Base-by-base conservation (phyloP, 1,140 invertebrate genomes). In the Drosophila takahashii region DNA sequence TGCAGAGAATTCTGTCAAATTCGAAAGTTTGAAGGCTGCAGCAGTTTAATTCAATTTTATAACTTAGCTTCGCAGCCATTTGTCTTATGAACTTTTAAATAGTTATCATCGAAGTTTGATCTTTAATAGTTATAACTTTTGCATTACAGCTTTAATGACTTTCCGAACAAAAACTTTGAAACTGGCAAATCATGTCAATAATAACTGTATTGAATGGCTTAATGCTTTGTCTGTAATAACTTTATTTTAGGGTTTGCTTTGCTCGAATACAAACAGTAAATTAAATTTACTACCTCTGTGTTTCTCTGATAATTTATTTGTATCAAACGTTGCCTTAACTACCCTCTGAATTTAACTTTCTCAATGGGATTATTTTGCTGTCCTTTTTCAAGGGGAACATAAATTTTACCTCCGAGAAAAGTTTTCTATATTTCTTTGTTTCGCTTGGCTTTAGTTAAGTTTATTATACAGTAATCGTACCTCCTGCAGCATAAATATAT, bases 401-500 rank as follows among this genome's bases (percentile, higher is more conserved):
- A 54, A 45, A 69, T 56, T 69, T 54, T 32, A 32, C 16, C 10
- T 37, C 11, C 39, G 37, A 32, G 62, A 15, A 57, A 69, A 57
- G 62, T 70, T 71, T 48, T 16, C 29, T 6, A 9, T n/a, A 29
- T 13, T 4, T 16, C 32, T 47, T 58, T 48, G 34, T 58, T 64
- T 52, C 22, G n/a, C 37, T 42, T 9, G 10, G 39, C n/a, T 64
- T 37, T 16, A 16, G 62, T 16, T 39, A 47, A 69, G 39, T 69
- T 70, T 69, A 70, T 70, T 56, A 69, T 56, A 56, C 47, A 56
- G 64, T 56, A 56, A 56, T 70, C 41, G 29, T 39, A 18, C 41
- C 66, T 26, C 42, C 34, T 8, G 27, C 26, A 70, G 53, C 67
- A 70, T 71, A 71, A 71, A 70, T 70, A 71, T 71, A 71, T 71